These are phyloP conservation scores for Argyrosomus regius DNA, from an alignment of 2,797 vertebrate genomes.

Conservation along the genomic window DNA sequence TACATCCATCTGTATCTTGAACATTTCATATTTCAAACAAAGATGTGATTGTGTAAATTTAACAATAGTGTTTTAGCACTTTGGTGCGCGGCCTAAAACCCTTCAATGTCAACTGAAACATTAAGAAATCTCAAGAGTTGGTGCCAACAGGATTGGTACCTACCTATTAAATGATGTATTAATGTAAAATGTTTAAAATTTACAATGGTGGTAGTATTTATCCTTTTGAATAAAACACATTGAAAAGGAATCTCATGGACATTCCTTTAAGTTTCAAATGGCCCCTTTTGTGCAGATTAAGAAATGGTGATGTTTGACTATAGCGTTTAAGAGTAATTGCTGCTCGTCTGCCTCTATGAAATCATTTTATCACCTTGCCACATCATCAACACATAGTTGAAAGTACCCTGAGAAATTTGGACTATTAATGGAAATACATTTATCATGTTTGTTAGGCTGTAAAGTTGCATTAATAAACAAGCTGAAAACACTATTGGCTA, in stretches of 20 bases:
- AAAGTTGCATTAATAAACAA: neutral
- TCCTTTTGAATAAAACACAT: neutral
- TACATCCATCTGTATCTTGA: neutral
- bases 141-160: neutral
- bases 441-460: neutral
- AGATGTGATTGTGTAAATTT: neutral
- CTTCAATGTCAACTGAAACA: neutral
- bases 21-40: neutral
- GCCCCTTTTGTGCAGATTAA: too few species aligned
- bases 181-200: too few species aligned
- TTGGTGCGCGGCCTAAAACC: neutral
- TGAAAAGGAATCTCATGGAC: neutral
- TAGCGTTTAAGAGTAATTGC: neutral
- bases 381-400: too few species aligned
- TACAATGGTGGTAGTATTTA: neutral
- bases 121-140: neutral
- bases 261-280: neutral
- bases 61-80: neutral
- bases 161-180: too few species aligned
- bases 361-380: neutral
- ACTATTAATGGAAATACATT: neutral
- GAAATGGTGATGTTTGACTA: too few species aligned
- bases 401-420: neutral
- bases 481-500: neutral
- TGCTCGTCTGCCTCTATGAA: neutral